Percentiles rank a stretch among this genome's conserved stretches.
phyloP scores from a whole-genome alignment of 2,797 vertebrate genomes.

The Microctenopoma lineatum region DNA sequence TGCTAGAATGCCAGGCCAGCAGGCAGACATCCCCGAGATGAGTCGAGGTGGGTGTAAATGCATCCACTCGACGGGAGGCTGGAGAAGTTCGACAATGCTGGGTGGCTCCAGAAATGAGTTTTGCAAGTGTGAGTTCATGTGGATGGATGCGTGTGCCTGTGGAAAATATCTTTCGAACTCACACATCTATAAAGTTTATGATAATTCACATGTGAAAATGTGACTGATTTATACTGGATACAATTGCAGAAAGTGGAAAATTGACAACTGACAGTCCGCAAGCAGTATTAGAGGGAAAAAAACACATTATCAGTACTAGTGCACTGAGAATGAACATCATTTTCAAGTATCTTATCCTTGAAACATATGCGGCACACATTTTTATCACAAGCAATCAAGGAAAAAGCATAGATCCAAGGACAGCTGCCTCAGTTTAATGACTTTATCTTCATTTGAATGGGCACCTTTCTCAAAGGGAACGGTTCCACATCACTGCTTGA shows the following conservation, averaged over 20 bases:
- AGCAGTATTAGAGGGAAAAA: slow-evolving; percentile 39
- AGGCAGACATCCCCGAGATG: slow-evolving; percentile 60
- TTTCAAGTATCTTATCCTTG: slow-evolving; percentile 66
- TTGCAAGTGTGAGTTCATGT: neutral
- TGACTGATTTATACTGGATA: slow-evolving; percentile 19
- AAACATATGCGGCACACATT: slow-evolving; percentile 56
- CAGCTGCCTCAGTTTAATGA: slow-evolving; percentile 70
- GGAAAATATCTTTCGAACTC: slow-evolving; percentile 2
- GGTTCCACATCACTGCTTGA: slow-evolving; percentile 64
- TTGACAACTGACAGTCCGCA: slow-evolving; percentile 31
- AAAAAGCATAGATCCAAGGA: slow-evolving; percentile 66
- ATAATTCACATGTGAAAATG: slow-evolving; percentile 19
- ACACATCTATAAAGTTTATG: neutral
- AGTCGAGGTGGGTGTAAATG: slow-evolving; percentile 56
- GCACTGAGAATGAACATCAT: slow-evolving; percentile 52
- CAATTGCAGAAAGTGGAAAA: slow-evolving; percentile 13
- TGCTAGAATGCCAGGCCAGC: slow-evolving; percentile 59
- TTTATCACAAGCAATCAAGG: slow-evolving; percentile 56
- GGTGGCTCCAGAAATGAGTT: slow-evolving; percentile 26
- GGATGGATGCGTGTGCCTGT: neutral
- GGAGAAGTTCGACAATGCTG: slow-evolving; percentile 37
- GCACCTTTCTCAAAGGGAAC: slow-evolving; percentile 65
- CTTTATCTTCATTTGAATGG: slow-evolving; percentile 74
- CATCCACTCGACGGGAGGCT: slow-evolving; percentile 56
- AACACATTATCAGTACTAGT: slow-evolving; percentile 2